Evolutionary conservation across 2,888 invertebrate genomes (phyloP).

Genomic region (Frankliniella fusca): DNA sequence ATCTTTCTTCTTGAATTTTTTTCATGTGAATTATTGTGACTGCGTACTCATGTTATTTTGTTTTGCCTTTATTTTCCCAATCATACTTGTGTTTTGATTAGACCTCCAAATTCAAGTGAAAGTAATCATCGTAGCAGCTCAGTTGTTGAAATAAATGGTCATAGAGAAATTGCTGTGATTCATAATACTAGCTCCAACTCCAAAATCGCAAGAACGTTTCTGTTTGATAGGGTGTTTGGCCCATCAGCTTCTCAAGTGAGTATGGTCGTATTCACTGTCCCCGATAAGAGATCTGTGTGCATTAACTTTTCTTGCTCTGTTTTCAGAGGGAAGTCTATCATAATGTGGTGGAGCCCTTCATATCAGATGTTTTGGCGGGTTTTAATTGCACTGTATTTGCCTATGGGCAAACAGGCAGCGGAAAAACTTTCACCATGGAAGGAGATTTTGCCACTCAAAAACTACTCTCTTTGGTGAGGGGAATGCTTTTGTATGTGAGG

Average conservation of each 20-base stretch:
- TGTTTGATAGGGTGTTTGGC: not conserved
- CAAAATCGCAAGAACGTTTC: not conserved
- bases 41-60: not conserved
- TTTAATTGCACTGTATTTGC: conserved; percentile 98
- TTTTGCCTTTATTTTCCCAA: not conserved
- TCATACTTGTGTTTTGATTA: not conserved
- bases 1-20: not conserved
- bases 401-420: conserved; percentile 86
- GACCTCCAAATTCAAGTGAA: not conserved
- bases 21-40: not conserved
- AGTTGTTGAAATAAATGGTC: not conserved
- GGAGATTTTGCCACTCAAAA: conserved; percentile 52
- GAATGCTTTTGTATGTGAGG: not conserved
- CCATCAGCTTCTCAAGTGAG: not conserved
- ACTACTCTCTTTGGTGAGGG: not conserved
- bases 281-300: conserved; percentile 81
- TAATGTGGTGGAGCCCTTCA: conserved; percentile 78
- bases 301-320: conserved; percentile 86
- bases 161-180: not conserved
- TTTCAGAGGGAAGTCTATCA: conserved; percentile 76
- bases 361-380: conserved; percentile 87
- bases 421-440: conserved; percentile 97
- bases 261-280: not conserved
- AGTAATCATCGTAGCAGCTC: not conserved
- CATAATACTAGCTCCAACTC: not conserved